Evolutionary conservation across 2,113 vertebrate genomes (phyloP), one percentile per base, ranked within the genome.

Genomic region (Ifrita kowaldi): DNA sequence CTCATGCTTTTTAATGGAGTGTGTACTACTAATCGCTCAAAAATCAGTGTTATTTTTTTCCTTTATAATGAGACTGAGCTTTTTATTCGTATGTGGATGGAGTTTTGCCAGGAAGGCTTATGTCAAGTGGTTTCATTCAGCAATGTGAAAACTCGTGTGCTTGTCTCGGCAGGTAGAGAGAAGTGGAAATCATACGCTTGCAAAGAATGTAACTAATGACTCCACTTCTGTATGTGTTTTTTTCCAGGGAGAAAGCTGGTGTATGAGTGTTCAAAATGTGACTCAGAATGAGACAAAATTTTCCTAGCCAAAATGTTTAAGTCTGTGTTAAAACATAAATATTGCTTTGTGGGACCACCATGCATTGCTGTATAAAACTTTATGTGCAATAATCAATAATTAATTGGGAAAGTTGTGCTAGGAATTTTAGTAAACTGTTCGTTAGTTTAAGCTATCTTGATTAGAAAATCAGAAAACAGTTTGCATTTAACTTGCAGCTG

Each of bases 81-180:
- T 92, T 94, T 92, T 88, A 84, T 94, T 95, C 3, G 7, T 52
- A 60, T 35, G 37, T 53, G 35, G 37, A 92, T 94, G 95, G 87
- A 96, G 47, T 60, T 84, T 88, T 92, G 93, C 95, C 93, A 96
- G 87, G 73, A 81, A 92, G 80, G 56, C 46, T 95, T 92, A 87
- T 90, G 93, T 96, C 88, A 94, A 96, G 90, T 96, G 90, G 71
- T 89, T 96, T 95, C 76, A 78, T 71, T 94, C 93, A 93, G 80
- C 90, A 89, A 44, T 7, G 2, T 78, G 69, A 89, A 95, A 95
- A 93, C 41, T 59, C 2, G 0, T 71, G 14, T 78, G 42, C 93
- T 89, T 96, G 96, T 90, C 90, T 92, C 83, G 35, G 76, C 95
- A 96, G 85, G 95, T 95, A 96, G 23, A 59, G 60, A 86, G 47